Conservation (phyloP, 2,113 vertebrate species). For the Eulacestoma nigropectus region DNA sequence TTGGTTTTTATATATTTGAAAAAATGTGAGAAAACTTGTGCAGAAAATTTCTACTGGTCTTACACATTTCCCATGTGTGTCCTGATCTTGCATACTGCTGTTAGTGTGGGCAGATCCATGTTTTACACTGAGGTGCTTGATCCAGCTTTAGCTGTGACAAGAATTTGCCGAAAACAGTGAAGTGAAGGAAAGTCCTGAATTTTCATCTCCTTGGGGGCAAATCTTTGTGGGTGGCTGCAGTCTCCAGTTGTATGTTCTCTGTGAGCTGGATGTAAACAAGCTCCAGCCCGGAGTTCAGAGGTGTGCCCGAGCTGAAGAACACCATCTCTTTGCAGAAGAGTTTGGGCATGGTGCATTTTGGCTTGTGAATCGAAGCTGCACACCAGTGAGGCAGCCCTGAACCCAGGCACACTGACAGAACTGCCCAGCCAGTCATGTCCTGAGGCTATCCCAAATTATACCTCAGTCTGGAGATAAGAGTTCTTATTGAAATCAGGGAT, state of each 20-base stretch:
- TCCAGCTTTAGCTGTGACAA: background rate
- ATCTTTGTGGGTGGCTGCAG: background rate
- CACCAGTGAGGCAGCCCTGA: background rate
- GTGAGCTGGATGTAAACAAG: background rate
- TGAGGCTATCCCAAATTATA: slow-evolving; percentile 10
- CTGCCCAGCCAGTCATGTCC: slow-evolving; percentile 27
- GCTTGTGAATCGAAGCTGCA: rapidly evolving
- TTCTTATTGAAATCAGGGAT: background rate
- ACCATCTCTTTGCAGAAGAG: background rate
- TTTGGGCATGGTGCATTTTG: background rate
- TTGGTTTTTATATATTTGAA: background rate
- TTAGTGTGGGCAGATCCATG: background rate
- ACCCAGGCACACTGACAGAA: background rate
- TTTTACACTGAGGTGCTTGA: background rate
- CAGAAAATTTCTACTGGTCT: background rate
- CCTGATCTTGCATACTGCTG: background rate
- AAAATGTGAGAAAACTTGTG: background rate
- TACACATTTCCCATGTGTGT: background rate
- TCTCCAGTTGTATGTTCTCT: background rate
- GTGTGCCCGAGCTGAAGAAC: background rate
- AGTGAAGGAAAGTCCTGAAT: background rate
- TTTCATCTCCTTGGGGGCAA: background rate
- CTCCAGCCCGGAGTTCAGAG: background rate
- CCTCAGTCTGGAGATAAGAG: background rate
- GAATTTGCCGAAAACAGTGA: background rate